Conservation (phyloP, 1,140 invertebrate genomes). For the Lordiphosa mommai region DNA sequence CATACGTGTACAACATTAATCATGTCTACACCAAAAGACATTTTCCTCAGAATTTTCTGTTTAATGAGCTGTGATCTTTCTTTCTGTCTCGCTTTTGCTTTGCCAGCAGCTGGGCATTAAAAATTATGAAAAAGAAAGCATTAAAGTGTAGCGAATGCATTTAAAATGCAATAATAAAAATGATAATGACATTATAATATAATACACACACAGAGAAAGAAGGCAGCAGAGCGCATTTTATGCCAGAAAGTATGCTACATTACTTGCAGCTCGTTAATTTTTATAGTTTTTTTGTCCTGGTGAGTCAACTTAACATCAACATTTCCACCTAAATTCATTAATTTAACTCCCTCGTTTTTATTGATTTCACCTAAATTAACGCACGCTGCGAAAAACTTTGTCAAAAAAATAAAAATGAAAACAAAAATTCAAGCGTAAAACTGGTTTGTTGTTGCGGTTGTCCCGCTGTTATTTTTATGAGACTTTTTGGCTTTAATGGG, state of each 20-base stretch:
- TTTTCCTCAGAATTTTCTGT: constrained; percentile 39
- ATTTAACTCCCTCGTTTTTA: constrained; percentile 27
- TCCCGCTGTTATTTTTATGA: constrained; percentile 71
- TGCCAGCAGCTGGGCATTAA: constrained; percentile 41
- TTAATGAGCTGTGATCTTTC: constrained; percentile 63
- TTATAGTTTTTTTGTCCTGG: constrained; percentile 44
- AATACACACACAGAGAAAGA: constrained; percentile 28
- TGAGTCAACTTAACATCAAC: constrained; percentile 53
- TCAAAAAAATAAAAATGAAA: constrained; percentile 4
- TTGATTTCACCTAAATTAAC: constrained; percentile 74
- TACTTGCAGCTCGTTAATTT: constrained; percentile 74
- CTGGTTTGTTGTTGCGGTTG: constrained; percentile 27
- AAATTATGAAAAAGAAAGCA: constrained; percentile 59
- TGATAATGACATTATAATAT: constrained; percentile 74
- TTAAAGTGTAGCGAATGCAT: constrained; percentile 51
- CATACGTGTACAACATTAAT: constrained; percentile 58
- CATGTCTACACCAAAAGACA: constrained; percentile 50
- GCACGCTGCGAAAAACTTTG: constrained; percentile 38
- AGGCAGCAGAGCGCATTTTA: constrained; percentile 66
- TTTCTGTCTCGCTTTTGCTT: neutral
- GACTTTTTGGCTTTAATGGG: constrained; percentile 60
- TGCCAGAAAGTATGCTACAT: constrained; percentile 70
- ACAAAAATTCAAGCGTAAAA: constrained; percentile 13
- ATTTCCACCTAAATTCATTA: constrained; percentile 38
- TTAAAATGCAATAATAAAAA: constrained; percentile 78